Base-by-base conservation (phyloP, 2,113 vertebrate genomes). In the Atractosteus spatula region DNA sequence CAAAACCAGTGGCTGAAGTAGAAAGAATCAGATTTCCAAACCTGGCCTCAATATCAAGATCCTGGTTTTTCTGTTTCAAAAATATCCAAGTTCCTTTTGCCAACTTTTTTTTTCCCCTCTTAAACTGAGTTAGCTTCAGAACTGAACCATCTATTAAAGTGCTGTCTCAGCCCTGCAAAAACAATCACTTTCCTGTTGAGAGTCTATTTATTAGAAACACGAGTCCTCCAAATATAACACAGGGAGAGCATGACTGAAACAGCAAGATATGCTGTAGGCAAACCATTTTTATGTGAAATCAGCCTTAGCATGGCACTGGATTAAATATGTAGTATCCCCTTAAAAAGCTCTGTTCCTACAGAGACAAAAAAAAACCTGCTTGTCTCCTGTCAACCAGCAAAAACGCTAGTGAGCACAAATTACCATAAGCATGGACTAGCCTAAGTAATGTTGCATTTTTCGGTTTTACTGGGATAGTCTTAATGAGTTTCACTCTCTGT, bases 11-110 rank as follows among this genome's bases (percentile, higher is more conserved):
- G 85, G 84, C 82, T 81, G 85, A 29, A 80, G 82, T 85, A 79
- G 74, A 84, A 87, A 91, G 82, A 85, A 86, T 90, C 87, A 82
- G 88, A 88, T 87, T 93, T 91, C 88, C 88, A 85, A 87, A 84
- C 85, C 74, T 83, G 79, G 82, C 84, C 89, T 87, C 80, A 71
- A 88, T 90, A 87, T 90, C 70, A 84, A 88, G 86, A 88, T 89
- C 83, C 87, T 79, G 85, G 81, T 89, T 84, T 29, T 83, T 87
- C 89, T 71, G 85, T 85, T 89, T 84, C 85, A 81, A 41, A 73
- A 69, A 84, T 82, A 80, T 82, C 57, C 44, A 41, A 86, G 83
- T 81, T 83, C 79, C 79, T 79, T 78, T 74, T 90, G 87, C 86
- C 89, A 83, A 87, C 83, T 86, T 80, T 83, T 79, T 74, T 67